Evolutionary conservation across 2,113 vertebrate species (phyloP), one percentile per base, ranked within the genome.

Genomic region (Cephalophus harveyi): DNA sequence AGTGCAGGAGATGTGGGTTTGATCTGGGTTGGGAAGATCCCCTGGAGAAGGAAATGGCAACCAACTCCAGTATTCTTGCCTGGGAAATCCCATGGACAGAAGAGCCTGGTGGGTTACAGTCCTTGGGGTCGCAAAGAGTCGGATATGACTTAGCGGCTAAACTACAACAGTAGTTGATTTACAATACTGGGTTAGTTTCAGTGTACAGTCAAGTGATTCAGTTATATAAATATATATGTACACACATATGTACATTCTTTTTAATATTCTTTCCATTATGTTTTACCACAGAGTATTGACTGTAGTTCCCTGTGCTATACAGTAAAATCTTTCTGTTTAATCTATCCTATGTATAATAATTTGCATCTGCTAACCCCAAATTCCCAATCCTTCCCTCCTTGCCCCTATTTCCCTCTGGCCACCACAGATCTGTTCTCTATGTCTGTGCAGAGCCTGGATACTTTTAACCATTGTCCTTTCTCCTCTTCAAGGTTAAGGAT

Each of bases 71-170:
- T 40, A 74, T 40, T 74, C 67, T 74, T 74, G 67, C 67, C 67
- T 74, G 67, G 10, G 10, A 23, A 40, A 74, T 23, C 67, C 67
- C 19, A 23, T 13, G 67, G 36, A 13, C 67, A 40, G 67, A 40
- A 2, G 67, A 40, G n/a, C 10, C 19, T 40, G 67, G 36, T 23
- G 67, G 67, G 67, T 23, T 40, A 23, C 11, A 74, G 21, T 74
- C 67, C 36, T 40, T 74, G 67, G 36, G 67, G 19, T 40, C 5
- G 1, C 36, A 23, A 40, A 74, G 67, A 40, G 19, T 74, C 2
- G 3, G 36, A 74, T 7, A 23, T 40, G 36, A 25, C 21, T 40
- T 13, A 74, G 19, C 0, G 1, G 67, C n/a, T 74, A 3, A 23
- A 40, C 36, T 25, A 25, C 11, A 23, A 2, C 10, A 25, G 5